These are phyloP conservation scores for Artemia franciscana DNA, from an alignment of 1,140 invertebrate genomes.

Conservation along the genomic window DNA sequence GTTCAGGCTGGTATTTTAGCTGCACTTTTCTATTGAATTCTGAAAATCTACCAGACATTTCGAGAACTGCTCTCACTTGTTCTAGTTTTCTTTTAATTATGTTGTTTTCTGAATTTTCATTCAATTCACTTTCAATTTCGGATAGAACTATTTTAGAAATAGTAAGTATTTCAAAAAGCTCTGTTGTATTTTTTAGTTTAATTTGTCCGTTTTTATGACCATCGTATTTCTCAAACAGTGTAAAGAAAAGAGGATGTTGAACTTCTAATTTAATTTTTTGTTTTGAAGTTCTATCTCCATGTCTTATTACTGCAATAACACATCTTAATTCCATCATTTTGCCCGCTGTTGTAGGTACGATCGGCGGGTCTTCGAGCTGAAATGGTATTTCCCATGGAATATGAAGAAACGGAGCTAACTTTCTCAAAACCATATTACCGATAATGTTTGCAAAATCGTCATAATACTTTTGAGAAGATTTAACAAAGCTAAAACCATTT, in stretches of 20 bases:
- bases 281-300: slow-evolving; percentile 95
- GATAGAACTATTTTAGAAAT: no score
- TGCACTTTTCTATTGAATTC: slow-evolving; percentile 99
- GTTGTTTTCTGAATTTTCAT: no score
- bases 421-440: slow-evolving; percentile 75
- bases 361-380: slow-evolving; percentile 90
- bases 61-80: no score
- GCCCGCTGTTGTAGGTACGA: slow-evolving; percentile 94
- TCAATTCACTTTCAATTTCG: no score
- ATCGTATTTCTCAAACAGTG: slow-evolving; percentile 93
- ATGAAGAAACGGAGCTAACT: slow-evolving; percentile 76
- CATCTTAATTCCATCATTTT: slow-evolving; percentile 99
- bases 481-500: slow-evolving; percentile 99
- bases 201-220: slow-evolving; percentile 86
- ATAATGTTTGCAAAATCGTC: slow-evolving; percentile 97
- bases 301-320: slow-evolving; percentile 91
- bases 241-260: slow-evolving; percentile 88
- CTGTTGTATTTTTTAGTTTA: slow-evolving; percentile 89
- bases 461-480: slow-evolving; percentile 98
- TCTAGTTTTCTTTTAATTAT: no score
- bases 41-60: no score
- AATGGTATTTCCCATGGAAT: slow-evolving; percentile 93
- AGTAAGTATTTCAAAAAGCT: no score
- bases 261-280: slow-evolving; percentile 99
- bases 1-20: slow-evolving; percentile 94